Evolutionary conservation across 2,113 vertebrate genomes (phyloP).

Genomic region (Sprattus sprattus): DNA sequence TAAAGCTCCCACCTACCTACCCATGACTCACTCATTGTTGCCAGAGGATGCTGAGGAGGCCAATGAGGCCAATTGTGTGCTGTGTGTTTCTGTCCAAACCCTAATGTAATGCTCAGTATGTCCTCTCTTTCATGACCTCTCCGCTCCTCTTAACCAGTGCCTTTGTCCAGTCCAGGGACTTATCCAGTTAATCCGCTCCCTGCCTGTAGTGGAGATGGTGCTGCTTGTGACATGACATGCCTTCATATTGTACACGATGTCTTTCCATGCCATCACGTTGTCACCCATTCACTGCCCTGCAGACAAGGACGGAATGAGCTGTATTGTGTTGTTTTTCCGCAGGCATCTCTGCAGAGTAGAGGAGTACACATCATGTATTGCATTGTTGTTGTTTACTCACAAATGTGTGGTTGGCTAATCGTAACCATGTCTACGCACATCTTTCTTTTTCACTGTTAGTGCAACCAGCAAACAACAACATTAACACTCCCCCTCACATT

Average conservation of each 20-base stretch:
- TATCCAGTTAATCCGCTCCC: neutral
- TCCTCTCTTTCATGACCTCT: neutral
- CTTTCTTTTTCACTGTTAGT: neutral
- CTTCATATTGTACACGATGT: neutral
- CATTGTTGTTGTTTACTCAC: neutral
- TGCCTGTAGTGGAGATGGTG: neutral
- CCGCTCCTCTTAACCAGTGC: neutral
- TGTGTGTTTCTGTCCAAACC: slow-evolving; percentile 42
- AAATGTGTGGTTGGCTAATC: neutral
- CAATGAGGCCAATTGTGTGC: slow-evolving; percentile 53
- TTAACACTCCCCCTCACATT: neutral
- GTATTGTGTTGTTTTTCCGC: neutral
- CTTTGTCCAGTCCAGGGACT: neutral
- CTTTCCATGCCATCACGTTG: neutral
- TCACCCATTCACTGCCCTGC: neutral
- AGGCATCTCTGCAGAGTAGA: neutral
- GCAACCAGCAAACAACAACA: neutral
- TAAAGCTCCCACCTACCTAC: slow-evolving; percentile 62
- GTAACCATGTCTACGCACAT: neutral
- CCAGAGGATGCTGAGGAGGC: neutral
- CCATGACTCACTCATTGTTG: neutral
- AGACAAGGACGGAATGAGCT: neutral
- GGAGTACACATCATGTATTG: neutral
- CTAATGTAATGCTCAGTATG: no score
- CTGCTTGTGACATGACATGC: neutral